These are phyloP conservation scores for Haplochromis burtoni DNA, from an alignment of 2,113 vertebrate genomes.

Conservation along the genomic window DNA sequence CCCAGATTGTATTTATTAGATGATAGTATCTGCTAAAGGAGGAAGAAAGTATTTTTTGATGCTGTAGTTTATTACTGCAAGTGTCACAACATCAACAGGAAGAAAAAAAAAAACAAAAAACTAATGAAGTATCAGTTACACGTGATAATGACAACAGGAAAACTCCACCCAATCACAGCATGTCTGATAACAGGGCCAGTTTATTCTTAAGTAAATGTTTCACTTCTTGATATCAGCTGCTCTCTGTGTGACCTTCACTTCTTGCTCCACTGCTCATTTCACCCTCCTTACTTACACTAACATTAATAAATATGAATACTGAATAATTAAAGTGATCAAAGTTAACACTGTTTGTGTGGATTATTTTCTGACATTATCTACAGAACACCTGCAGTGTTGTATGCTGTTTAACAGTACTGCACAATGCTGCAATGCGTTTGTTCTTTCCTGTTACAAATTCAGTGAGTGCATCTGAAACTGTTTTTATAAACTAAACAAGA, in stretches of 20 bases:
- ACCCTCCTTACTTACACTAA: background rate
- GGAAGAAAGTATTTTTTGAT: background rate
- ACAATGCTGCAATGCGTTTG: background rate
- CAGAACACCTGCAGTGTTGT: background rate
- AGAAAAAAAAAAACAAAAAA: background rate
- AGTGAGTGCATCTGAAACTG: background rate
- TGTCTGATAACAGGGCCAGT: background rate
- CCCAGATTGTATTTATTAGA: background rate
- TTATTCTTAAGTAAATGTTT: background rate
- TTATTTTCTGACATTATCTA: background rate
- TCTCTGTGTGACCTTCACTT: background rate
- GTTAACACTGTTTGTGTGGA: background rate
- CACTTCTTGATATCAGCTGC: background rate
- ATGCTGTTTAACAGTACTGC: background rate
- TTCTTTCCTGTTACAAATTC: background rate
- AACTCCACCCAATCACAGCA: background rate
- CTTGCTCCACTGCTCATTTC: background rate
- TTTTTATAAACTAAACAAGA: background rate
- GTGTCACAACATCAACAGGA: background rate
- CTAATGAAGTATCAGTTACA: background rate
- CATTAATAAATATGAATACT: background rate
- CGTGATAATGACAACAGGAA: background rate
- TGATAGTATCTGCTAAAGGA: background rate
- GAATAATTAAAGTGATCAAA: background rate
- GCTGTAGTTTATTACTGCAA: background rate